Conservation (phyloP, 2,797 vertebrate genomes). For the Neosilurus mollespiculum region DNA sequence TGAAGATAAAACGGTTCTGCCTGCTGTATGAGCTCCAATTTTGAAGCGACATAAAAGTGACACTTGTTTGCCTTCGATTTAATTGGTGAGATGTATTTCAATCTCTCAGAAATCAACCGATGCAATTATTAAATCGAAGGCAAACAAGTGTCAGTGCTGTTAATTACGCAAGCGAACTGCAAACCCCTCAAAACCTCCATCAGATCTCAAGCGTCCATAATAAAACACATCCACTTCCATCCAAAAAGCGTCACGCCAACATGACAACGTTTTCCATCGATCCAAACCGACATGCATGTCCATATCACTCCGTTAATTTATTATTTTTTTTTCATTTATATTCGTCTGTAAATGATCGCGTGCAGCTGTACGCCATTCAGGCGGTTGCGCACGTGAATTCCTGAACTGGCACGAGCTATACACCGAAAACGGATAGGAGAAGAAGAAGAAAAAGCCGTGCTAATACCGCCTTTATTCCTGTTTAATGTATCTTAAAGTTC, state of each 20-base stretch:
- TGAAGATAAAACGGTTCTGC: not conserved
- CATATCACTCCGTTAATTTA: not conserved
- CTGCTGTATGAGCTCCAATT: not conserved
- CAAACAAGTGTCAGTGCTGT: constrained; percentile 27
- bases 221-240: not conserved
- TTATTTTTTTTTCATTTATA: not conserved
- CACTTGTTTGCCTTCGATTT: not conserved
- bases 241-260: not conserved
- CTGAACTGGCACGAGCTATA: constrained; percentile 29
- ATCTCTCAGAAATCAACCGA: not conserved
- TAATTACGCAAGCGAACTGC: constrained; percentile 29
- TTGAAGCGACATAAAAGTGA: not conserved
- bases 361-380: not conserved
- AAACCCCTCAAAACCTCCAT: not conserved
- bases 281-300: not conserved
- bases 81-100: too few species aligned
- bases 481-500: not conserved
- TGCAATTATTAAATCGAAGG: not conserved
- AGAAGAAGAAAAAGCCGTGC: not conserved
- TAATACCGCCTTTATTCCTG: not conserved
- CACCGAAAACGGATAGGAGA: not conserved
- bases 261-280: not conserved
- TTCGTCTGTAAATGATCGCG: not conserved
- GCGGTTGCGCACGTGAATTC: constrained; percentile 23
- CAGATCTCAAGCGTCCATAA: not conserved